Percentiles rank a stretch among this genome's conserved stretches.
phyloP scores from a whole-genome alignment of 1,140 invertebrate species.

The Bradysia coprophila region DNA sequence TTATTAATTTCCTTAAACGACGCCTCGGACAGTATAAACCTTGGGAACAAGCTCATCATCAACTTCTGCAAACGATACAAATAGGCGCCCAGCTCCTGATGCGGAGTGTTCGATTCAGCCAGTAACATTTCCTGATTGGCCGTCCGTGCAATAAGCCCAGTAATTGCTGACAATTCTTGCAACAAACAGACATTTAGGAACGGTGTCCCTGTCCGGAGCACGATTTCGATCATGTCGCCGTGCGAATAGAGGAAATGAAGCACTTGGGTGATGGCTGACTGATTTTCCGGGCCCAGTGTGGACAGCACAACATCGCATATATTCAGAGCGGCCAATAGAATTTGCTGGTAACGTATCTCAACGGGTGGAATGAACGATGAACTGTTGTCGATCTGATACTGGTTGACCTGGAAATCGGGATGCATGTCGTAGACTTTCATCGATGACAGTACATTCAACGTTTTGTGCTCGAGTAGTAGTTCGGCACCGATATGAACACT shows the following conservation, averaged over 20 bases:
- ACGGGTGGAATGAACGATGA: slow-evolving; percentile 36
- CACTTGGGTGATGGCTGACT: slow-evolving; percentile 57
- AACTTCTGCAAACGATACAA: slow-evolving; percentile 43
- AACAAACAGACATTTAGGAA: slow-evolving; percentile 38
- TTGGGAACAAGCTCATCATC: slow-evolving; percentile 47
- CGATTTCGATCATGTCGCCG: slow-evolving; percentile 56
- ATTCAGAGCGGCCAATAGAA: slow-evolving; percentile 57
- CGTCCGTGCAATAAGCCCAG: slow-evolving; percentile 59
- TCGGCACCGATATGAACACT: slow-evolving; percentile 52
- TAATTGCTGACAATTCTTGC: slow-evolving; percentile 51
- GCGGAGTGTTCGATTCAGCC: slow-evolving; percentile 3
- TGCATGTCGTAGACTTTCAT: slow-evolving; percentile 63
- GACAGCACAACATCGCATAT: slow-evolving; percentile 66
- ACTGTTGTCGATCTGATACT: slow-evolving; percentile 4
- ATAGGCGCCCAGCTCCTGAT: slow-evolving; percentile 31
- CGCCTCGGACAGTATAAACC: slow-evolving; percentile 33
- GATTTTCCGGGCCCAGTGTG: slow-evolving; percentile 62
- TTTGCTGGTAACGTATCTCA: slow-evolving; percentile 53
- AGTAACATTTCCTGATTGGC: slow-evolving; percentile 34
- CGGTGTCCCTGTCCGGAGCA: slow-evolving; percentile 46
- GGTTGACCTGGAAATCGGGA: slow-evolving; percentile 37
- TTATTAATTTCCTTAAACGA: slow-evolving; percentile 12
- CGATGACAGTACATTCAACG: slow-evolving; percentile 50
- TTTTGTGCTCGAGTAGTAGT: slow-evolving; percentile 51
- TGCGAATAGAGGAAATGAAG: slow-evolving; percentile 64